These are phyloP conservation scores for Pyxicephalus adspersus DNA, from an alignment of 2,113 vertebrate genomes.

Conservation along the genomic window DNA sequence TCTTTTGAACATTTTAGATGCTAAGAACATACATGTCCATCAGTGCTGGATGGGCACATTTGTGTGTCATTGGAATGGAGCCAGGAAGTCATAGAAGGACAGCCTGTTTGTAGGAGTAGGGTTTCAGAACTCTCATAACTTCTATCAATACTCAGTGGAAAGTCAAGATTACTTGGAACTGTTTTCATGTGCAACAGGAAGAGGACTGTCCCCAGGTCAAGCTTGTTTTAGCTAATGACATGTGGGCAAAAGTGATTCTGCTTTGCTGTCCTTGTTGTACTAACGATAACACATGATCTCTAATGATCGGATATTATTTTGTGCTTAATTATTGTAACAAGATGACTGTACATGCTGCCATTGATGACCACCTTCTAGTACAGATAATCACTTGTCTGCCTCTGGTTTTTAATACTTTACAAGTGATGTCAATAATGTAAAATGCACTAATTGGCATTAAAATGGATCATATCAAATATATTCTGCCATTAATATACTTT, in stretches of 20 bases:
- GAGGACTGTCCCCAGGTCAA: no score
- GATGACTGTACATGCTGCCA: no score
- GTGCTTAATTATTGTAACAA: background rate
- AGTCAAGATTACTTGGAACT: background rate
- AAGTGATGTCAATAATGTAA: no score
- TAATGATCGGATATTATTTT: background rate
- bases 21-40: background rate
- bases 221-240: no score
- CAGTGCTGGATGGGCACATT: background rate
- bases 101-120: background rate
- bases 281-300: background rate
- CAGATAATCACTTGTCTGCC: no score
- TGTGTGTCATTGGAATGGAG: conserved; percentile 7
- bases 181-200: background rate
- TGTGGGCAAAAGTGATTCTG: no score
- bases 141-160: background rate
- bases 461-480: no score
- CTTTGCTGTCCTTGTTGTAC: background rate
- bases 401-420: no score
- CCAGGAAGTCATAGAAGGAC: conserved; percentile 31
- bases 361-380: no score
- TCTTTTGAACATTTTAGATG: background rate
- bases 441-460: no score
- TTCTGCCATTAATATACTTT: no score
- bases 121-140: background rate